Conservation (phyloP, 2,797 vertebrate genomes). For the Cetoscarus ocellatus region DNA sequence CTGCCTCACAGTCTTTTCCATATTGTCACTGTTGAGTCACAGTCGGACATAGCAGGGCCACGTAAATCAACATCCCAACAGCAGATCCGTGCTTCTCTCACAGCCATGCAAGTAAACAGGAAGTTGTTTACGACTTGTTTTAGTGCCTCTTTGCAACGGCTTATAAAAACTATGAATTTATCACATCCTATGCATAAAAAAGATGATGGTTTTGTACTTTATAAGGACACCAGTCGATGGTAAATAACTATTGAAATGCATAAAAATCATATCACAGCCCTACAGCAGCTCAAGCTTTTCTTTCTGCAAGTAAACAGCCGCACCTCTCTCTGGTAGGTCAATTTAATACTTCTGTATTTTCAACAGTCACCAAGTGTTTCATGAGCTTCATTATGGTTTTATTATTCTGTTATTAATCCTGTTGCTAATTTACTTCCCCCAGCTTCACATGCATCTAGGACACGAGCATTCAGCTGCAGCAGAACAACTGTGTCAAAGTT, state of each 20-base stretch:
- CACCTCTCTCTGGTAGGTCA: not conserved
- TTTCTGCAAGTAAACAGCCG: conserved; percentile 46
- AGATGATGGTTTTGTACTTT: conserved; percentile 42
- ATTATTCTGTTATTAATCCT: conserved; percentile 51
- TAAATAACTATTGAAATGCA: conserved; percentile 26
- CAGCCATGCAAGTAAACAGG: conserved; percentile 46
- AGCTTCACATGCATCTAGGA: conserved; percentile 54
- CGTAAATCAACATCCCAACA: conserved; percentile 41
- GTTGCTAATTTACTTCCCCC: conserved; percentile 44
- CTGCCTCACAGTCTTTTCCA: conserved; percentile 18
- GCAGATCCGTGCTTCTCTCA: conserved; percentile 49
- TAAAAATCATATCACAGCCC: conserved; percentile 28
- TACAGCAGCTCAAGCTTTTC: conserved; percentile 23
- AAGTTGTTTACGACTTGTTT: conserved; percentile 67
- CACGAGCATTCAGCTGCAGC: conserved; percentile 47
- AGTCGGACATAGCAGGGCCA: conserved; percentile 35
- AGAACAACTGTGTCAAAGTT: conserved; percentile 72
- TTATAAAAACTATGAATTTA: conserved; percentile 60
- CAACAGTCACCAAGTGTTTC: conserved; percentile 38
- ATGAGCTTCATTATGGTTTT: conserved; percentile 23
- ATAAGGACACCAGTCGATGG: conserved; percentile 24
- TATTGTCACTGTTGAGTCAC: conserved; percentile 33
- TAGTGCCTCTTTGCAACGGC: conserved; percentile 49
- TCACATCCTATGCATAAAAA: conserved; percentile 49
- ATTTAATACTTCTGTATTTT: conserved; percentile 25